Percentiles rank a stretch among this genome's conserved stretches.
These are phyloP conservation scores for Fratercula arctica DNA, from an alignment of 2,797 vertebrate genomes.

Conservation along the genomic window DNA sequence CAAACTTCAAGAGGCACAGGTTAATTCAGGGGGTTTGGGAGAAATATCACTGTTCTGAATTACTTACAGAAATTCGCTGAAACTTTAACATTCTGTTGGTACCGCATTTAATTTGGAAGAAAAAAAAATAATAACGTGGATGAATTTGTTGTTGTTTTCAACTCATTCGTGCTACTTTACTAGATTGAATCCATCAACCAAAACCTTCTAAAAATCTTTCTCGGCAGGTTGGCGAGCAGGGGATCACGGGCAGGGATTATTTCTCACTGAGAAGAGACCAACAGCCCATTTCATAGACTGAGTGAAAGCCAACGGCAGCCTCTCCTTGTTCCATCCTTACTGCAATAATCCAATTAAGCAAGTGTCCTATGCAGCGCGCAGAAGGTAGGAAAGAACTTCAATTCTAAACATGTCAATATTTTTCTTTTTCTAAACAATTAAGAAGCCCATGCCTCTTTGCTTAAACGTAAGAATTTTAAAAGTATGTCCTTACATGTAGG, in stretches of 20 bases:
- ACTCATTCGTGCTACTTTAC: not conserved
- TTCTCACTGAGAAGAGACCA: not conserved
- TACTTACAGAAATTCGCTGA: not conserved
- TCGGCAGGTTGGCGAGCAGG: not conserved
- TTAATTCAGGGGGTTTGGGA: not conserved
- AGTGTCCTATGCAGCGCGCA: fast-evolving
- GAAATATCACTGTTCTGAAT: fast-evolving
- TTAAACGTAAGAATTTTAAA: not conserved
- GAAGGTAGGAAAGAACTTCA: not conserved
- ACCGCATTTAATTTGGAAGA: fast-evolving
- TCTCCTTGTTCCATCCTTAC: not conserved
- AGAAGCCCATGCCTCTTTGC: not conserved
- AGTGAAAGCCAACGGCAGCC: not conserved
- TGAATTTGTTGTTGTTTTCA: not conserved
- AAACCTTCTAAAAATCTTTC: not conserved
- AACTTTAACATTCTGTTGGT: not conserved
- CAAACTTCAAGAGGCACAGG: not conserved
- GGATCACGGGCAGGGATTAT: not conserved
- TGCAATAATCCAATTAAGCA: fast-evolving
- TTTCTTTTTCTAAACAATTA: not conserved
- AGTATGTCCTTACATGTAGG: fast-evolving
- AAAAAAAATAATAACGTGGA: fast-evolving
- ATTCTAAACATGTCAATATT: fast-evolving
- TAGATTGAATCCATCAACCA: not conserved
- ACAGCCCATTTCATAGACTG: not conserved